Conservation (phyloP, 2,113 vertebrate species). For the Tenebrosternarchus preto region DNA sequence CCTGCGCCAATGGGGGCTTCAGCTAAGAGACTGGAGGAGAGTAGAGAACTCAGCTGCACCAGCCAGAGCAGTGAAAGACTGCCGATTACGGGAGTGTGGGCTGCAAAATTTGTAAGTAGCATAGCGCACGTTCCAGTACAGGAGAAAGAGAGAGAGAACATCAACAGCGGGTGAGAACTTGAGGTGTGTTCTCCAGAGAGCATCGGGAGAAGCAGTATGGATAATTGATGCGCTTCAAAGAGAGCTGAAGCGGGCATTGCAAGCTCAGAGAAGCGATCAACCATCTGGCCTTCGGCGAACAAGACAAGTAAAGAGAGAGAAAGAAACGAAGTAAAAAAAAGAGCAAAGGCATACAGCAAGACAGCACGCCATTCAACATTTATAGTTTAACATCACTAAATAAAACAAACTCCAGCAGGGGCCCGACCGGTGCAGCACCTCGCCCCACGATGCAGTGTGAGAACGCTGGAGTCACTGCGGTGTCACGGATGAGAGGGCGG, state of each 20-base stretch:
- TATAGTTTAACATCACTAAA: constrained; percentile 13
- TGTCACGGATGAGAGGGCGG: too few relatives aligned
- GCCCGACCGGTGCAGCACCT: not conserved
- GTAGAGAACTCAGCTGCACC: not conserved
- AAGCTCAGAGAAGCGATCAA: constrained; percentile 33
- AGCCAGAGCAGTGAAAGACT: not conserved
- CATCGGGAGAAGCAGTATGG: constrained; percentile 36
- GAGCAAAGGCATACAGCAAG: not conserved
- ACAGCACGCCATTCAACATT: not conserved
- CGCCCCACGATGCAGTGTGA: too few relatives aligned
- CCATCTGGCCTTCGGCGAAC: constrained; percentile 24
- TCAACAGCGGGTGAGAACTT: constrained; percentile 22
- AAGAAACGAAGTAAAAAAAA: too few relatives aligned
- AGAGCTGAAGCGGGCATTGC: constrained; percentile 23
- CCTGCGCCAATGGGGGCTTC: not conserved
- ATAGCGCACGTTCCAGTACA: not conserved
- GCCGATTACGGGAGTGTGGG: not conserved
- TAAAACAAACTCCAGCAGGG: constrained; percentile 5
- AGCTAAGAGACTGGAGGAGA: not conserved
- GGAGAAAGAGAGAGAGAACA: constrained; percentile 3
- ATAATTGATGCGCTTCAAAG: constrained; percentile 49
- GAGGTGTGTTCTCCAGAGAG: constrained; percentile 40
- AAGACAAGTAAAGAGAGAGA: not conserved
- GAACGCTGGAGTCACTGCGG: too few relatives aligned
- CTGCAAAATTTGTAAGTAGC: not conserved